Conservation (phyloP, 2,797 vertebrate species). For the Decapterus maruadsi region DNA sequence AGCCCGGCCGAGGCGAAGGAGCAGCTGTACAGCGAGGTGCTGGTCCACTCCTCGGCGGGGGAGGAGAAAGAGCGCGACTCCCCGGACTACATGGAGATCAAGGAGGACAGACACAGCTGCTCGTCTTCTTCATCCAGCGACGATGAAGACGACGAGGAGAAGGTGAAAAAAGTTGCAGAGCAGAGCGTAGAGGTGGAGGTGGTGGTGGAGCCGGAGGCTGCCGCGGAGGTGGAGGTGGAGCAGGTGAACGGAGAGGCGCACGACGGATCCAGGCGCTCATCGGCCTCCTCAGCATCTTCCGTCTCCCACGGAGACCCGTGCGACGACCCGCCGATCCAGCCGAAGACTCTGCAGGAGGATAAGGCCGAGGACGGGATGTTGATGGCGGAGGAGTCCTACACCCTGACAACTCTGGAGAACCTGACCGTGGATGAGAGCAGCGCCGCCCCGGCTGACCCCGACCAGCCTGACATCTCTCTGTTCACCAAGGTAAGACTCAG, state of each 20-base stretch:
- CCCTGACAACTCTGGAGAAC: conserved; percentile 68
- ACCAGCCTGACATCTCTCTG: conserved; percentile 77
- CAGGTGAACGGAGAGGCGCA: conserved; percentile 53
- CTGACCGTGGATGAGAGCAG: conserved; percentile 52
- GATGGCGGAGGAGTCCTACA: conserved; percentile 75
- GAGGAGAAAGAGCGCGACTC: conserved; percentile 48
- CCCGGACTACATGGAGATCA: conserved; percentile 74
- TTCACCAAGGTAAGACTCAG: conserved; percentile 82
- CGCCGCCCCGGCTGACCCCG: conserved; percentile 59
- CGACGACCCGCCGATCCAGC: conserved; percentile 62
- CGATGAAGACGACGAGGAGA: conserved; percentile 27
- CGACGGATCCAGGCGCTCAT: conserved; percentile 70
- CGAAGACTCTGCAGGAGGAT: conserved; percentile 41
- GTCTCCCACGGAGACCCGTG: conserved; percentile 59
- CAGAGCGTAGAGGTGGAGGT: not conserved
- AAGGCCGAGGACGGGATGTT: conserved; percentile 62
- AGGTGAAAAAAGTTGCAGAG: not conserved
- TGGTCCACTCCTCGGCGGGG: conserved; percentile 44
- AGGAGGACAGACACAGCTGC: conserved; percentile 9
- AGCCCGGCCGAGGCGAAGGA: conserved; percentile 37
- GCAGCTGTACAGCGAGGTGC: conserved; percentile 63
- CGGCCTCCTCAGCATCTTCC: conserved; percentile 67
- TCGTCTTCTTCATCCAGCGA: conserved; percentile 67
- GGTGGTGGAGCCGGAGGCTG: not conserved
- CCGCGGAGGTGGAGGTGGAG: not conserved